Base-by-base conservation (phyloP, 1,140 invertebrate species). In the Zaprionus gabonicus region DNA sequence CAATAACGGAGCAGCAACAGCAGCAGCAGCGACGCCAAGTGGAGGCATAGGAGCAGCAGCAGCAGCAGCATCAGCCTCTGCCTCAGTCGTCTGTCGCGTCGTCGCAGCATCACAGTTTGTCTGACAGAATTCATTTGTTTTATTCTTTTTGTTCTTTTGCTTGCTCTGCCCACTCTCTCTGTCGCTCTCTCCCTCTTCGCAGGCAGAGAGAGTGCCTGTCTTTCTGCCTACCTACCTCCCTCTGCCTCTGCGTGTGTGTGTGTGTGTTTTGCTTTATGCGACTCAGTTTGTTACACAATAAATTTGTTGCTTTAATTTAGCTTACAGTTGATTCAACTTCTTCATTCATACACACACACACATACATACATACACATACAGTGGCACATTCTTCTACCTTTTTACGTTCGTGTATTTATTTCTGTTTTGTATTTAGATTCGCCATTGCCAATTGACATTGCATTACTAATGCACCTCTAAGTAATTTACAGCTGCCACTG, bases 241-340 rank as follows among this genome's bases (percentile, higher is more conserved):
- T 41, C 38, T 49, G 0, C 17, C 56, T 60, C 23, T 34, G 15
- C 59, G 36, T 60, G 2, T 73, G 38, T 65, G 60, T 80, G 49
- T 62, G 2, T 73, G 38, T 65, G 55, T 80, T 71, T 66, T 66
- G 49, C 59, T 74, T 76, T 70, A 66, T 71, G 82, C 71, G 77
- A 80, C 84, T 81, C 80, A 88, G 76, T 81, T 81, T 88, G 84
- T 87, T 87, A 87, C 84, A 87, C 84, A 87, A 87, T 87, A 81
- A 76, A 83, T 76, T 81, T 82, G 70, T 78, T 80, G 58, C 67
- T 71, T 78, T 78, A 44, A 71, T 71, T 76, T 71, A 56, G 49
- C 73, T 71, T 71, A 65, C 70, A 71, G 73, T 56, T 71, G 62
- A 76, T 34, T 75, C 72, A 75, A 75, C 67, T 70, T 56, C 65